phyloP scores from a whole-genome alignment of 2,797 vertebrate species.

The Melanotaenia parkinsoni region DNA sequence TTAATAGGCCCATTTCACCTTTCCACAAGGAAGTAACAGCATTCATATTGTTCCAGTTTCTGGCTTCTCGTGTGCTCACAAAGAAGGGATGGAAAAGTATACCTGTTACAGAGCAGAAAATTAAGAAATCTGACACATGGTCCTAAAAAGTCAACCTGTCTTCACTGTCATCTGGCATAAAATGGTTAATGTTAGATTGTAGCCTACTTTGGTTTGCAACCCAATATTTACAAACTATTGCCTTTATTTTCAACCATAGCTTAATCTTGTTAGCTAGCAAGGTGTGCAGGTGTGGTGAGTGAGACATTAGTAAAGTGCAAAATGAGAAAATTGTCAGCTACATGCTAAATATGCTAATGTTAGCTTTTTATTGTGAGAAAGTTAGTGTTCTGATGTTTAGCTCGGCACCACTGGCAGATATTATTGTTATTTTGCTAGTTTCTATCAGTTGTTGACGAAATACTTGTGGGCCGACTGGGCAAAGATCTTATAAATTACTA shows the following conservation, averaged over 20 bases:
- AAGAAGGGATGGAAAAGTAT: not conserved
- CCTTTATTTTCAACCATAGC: not conserved
- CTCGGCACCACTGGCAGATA: not conserved
- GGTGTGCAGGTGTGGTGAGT: not conserved
- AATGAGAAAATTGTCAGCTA: not conserved
- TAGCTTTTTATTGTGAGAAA: not conserved
- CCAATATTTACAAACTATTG: not conserved
- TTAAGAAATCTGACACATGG: not conserved
- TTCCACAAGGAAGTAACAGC: not conserved
- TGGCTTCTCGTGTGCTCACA: not conserved
- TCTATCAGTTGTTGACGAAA: not conserved
- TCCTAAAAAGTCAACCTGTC: not conserved
- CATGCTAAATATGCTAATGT: not conserved
- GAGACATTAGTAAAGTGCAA: too few species aligned
- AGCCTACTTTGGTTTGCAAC: not conserved
- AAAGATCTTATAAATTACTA: not conserved
- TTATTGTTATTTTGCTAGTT: not conserved
- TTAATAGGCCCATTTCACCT: conserved; percentile 26
- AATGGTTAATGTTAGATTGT: not conserved
- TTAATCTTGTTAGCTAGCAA: not conserved
- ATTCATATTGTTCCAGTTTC: conserved; percentile 6
- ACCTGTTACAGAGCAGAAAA: not conserved
- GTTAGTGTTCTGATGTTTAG: not conserved
- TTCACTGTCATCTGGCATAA: not conserved
- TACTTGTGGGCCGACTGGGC: not conserved